These are phyloP conservation scores for Bombus confusus DNA, from an alignment of 1,140 invertebrate species.

Conservation along the genomic window DNA sequence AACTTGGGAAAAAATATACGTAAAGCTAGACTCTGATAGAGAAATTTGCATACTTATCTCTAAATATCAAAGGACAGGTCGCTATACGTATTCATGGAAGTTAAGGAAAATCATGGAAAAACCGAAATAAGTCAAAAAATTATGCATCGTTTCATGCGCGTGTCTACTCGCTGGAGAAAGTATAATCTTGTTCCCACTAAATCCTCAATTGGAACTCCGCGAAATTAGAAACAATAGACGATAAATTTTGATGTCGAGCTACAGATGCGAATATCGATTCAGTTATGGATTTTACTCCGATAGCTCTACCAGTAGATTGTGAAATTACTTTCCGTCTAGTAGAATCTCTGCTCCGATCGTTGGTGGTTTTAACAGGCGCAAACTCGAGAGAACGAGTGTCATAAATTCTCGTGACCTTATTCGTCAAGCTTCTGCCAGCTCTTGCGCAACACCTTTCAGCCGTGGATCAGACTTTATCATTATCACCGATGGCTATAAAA, in stretches of 20 bases:
- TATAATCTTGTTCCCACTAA: too few relatives aligned
- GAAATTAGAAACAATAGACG: neutral
- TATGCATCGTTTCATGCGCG: too few relatives aligned
- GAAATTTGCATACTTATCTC: too few relatives aligned
- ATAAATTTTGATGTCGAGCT: neutral
- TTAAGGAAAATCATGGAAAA: too few relatives aligned
- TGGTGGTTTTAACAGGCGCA: neutral
- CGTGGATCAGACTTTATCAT: conserved; percentile 10
- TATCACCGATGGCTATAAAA: conserved; percentile 18
- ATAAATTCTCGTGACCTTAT: conserved; percentile 5
- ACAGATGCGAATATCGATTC: neutral
- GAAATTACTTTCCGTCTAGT: neutral
- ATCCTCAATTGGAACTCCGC: neutral
- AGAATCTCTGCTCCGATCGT: neutral
- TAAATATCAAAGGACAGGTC: too few relatives aligned
- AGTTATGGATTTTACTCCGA: neutral
- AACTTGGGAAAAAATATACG: too few relatives aligned
- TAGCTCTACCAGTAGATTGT: neutral
- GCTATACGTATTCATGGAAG: too few relatives aligned
- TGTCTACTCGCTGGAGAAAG: too few relatives aligned
- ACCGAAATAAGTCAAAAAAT: too few relatives aligned
- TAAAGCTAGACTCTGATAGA: too few relatives aligned
- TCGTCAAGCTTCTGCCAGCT: neutral
- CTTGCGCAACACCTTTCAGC: neutral
- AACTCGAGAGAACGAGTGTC: conserved; percentile 6